Evolutionary conservation across 1,140 invertebrate species (phyloP), one percentile per base, ranked within the genome.

Genomic region (Mercenaria mercenaria): DNA sequence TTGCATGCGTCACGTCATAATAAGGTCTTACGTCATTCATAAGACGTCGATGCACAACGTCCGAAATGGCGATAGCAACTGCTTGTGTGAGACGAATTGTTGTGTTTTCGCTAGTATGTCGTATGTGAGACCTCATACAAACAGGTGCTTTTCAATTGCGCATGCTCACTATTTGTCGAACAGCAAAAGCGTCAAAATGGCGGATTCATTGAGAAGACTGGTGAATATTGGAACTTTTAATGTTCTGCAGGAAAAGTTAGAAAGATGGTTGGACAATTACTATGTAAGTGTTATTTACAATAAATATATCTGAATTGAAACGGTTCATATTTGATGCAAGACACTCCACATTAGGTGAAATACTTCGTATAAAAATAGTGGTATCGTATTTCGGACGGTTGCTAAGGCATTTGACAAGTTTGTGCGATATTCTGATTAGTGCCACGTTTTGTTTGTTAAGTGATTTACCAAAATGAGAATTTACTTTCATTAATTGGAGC

Each of bases 201-300:
- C 95, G 91, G 95, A 96, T 84, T 95, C 95, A 47, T 90, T 96
- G 84, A 93, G 94, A 90, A 91, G 95, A 81, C 88, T 96, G 50
- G 95, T 95, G 47, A 95, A 96, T 89, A 95, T 95, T 90, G 94
- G 93, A 32, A 93, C 95, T 56, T 96, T 96, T 93, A 92, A 90
- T 43, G 94, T 95, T 81, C 92, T 96, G 26, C 95, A 96, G 79
- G 95, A 95, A 52, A 96, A 95, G 89, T 83, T 96, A 77, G 95
- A 95, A 72, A 93, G 91, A 93, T 95, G 95, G 95, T 64, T 93
- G 59, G 92, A 92, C 81, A 94, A 94, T 77, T 96, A 96, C 88
- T 93, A 95, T 89, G 95, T 96, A 92, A 95, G 95, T 94, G 61
- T 81, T 34, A 26, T 56, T 50, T 87, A 43, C n/a, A 34, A 26